Evolutionary conservation across 2,888 invertebrate species (phyloP).

Genomic region (Graphium colonna): DNA sequence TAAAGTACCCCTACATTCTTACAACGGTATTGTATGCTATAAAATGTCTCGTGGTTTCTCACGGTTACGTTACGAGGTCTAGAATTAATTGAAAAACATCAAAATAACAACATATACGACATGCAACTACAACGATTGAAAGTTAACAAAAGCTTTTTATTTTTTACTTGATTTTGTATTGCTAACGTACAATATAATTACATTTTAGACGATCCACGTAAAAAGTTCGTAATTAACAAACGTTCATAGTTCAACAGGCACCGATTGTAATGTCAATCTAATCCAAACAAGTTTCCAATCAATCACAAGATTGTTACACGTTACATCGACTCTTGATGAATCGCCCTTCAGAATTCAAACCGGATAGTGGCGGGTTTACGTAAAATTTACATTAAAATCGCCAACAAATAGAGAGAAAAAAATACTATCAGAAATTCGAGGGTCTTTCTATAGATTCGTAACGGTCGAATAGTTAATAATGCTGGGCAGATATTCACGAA

Average conservation of each 20-base stretch:
- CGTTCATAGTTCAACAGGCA: conserved; percentile 32
- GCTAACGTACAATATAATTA: conserved; percentile 30
- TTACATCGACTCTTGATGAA: conserved; percentile 65
- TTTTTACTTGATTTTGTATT: not conserved
- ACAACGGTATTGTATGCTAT: not conserved
- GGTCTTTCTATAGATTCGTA: conserved; percentile 76
- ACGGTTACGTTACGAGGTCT: not conserved
- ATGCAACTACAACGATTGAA: too few relatives aligned
- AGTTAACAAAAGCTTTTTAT: too few relatives aligned
- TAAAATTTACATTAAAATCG: conserved; percentile 75
- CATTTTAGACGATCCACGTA: conserved; percentile 28
- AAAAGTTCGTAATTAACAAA: conserved; percentile 49
- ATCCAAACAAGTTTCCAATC: conserved; percentile 74
- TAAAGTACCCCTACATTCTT: conserved; percentile 25
- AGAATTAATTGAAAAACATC: too few relatives aligned
- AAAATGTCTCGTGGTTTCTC: conserved; percentile 9
- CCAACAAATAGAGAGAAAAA: conserved; percentile 61
- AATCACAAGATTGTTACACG: conserved; percentile 74
- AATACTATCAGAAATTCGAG: conserved; percentile 67
- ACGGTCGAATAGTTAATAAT: conserved; percentile 76
- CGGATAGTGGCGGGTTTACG: conserved; percentile 65
- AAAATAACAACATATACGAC: not conserved
- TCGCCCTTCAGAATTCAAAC: conserved; percentile 63
- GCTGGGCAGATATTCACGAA: conserved; percentile 77
- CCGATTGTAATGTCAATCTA: conserved; percentile 60